Conservation (phyloP, 2,888 invertebrate genomes). For the Gerosis bhagava region DNA sequence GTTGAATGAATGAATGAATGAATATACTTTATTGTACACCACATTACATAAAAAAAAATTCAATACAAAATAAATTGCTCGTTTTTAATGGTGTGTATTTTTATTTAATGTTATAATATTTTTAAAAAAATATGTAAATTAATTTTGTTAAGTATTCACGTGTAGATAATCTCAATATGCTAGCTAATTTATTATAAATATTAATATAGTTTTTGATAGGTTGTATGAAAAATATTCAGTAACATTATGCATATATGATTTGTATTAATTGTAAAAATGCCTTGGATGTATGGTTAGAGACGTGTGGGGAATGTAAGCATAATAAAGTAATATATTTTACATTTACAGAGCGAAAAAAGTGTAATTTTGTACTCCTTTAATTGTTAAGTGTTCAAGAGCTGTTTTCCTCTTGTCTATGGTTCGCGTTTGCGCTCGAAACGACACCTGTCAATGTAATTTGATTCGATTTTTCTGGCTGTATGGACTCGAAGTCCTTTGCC, state of each 20-base stretch:
- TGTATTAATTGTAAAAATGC: slow-evolving; percentile 42
- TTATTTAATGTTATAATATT: too few relatives aligned
- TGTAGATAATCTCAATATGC: slow-evolving; percentile 23
- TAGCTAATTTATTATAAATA: slow-evolving; percentile 23
- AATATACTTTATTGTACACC: too few relatives aligned
- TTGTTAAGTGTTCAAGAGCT: slow-evolving; percentile 36
- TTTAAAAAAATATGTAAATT: too few relatives aligned
- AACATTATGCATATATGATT: slow-evolving; percentile 21
- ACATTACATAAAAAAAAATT: too few relatives aligned
- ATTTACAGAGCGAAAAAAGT: slow-evolving; percentile 41
- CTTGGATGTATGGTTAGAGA: slow-evolving; percentile 41
- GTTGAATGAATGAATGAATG: too few relatives aligned
- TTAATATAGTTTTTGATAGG: slow-evolving; percentile 13
- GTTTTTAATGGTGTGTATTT: too few relatives aligned
- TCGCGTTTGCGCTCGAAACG: slow-evolving; percentile 26
- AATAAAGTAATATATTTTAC: slow-evolving; percentile 44
- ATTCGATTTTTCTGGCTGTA: too few relatives aligned
- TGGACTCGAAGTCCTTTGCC: too few relatives aligned
- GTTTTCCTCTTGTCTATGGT: slow-evolving; percentile 32
- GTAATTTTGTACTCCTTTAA: slow-evolving; percentile 66
- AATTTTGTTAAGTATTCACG: slow-evolving; percentile 11
- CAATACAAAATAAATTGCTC: too few relatives aligned
- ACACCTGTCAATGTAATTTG: slow-evolving; percentile 8
- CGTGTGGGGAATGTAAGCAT: slow-evolving; percentile 34
- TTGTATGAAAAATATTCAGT: slow-evolving; percentile 8